Percentiles rank a stretch among this genome's conserved stretches.
Evolutionary conservation across 2,888 invertebrate genomes (phyloP).

Genomic region (Scaeva pyrastri): DNA sequence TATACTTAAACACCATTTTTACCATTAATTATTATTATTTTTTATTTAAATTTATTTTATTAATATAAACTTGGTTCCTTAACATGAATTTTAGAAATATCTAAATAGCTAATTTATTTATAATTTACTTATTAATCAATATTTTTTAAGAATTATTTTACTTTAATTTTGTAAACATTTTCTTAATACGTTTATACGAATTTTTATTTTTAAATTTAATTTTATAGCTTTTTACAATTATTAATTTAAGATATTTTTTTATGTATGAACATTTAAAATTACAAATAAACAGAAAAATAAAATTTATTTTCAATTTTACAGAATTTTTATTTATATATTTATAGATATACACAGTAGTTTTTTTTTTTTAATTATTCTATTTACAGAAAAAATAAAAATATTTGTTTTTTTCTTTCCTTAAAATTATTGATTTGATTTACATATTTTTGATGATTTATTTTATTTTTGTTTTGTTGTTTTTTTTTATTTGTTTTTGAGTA

Average conservation of each 20-base stretch:
- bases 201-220: constrained; percentile 30
- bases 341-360: constrained; percentile 40
- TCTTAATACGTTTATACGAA: constrained; percentile 50
- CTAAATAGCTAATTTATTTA: neutral
- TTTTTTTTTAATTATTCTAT: constrained; percentile 49
- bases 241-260: constrained; percentile 10
- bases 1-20: constrained; percentile 48
- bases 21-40: constrained; percentile 6
- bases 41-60: constrained; percentile 36
- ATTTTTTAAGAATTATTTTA: neutral
- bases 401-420: constrained; percentile 1
- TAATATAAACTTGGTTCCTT: constrained; percentile 66
- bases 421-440: constrained; percentile 61
- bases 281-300: constrained; percentile 38
- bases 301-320: constrained; percentile 49
- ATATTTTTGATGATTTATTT: constrained; percentile 21
- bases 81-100: constrained; percentile 48
- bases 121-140: constrained; percentile 4
- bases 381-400: neutral
- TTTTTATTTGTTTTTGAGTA: constrained; percentile 16
- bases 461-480: neutral
- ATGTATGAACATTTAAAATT: constrained; percentile 60
- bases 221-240: constrained; percentile 62
- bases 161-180: constrained; percentile 9
- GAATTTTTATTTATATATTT: constrained; percentile 31